A percentile compares a stretch with the other conserved stretches of the same genome.
Conservation (phyloP, 2,113 vertebrate genomes). For the Ochotona princeps region DNA sequence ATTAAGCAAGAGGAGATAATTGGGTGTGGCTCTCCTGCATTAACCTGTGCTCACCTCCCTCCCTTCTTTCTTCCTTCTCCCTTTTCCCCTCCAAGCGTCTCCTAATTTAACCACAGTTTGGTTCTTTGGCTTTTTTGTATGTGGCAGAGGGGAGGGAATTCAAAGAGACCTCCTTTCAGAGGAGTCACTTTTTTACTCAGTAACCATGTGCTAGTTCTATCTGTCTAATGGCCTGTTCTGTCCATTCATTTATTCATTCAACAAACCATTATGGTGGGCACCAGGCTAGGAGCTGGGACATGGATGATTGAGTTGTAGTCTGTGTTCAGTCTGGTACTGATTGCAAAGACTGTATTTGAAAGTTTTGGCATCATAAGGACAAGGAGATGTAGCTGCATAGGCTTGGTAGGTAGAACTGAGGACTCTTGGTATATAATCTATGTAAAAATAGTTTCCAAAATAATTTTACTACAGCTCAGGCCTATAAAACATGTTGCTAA, state of each 20-base stretch:
- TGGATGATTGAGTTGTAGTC: not conserved
- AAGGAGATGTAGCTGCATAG: not conserved
- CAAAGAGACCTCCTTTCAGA: not conserved
- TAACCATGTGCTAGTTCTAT: not conserved
- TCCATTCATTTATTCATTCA: not conserved
- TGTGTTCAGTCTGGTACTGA: not conserved
- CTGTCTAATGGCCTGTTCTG: not conserved
- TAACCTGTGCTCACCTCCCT: too few relatives aligned
- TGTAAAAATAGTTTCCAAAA: constrained; percentile 38
- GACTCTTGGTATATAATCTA: not conserved
- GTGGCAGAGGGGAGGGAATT: not conserved
- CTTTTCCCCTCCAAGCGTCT: not conserved
- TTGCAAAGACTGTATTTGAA: not conserved
- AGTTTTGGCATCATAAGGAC: not conserved
- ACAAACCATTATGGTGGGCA: too few relatives aligned
- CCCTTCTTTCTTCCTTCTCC: too few relatives aligned
- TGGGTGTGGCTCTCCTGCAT: not conserved
- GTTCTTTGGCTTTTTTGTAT: not conserved
- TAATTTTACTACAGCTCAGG: constrained; percentile 17
- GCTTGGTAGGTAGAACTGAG: not conserved
- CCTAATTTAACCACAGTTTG: not conserved
- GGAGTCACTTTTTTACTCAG: too few relatives aligned
- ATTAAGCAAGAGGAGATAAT: not conserved
- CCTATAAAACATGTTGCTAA: not conserved
- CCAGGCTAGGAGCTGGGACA: not conserved